Evolutionary conservation across 2,888 invertebrate genomes (phyloP).

Genomic region (Spialia ferax): DNA sequence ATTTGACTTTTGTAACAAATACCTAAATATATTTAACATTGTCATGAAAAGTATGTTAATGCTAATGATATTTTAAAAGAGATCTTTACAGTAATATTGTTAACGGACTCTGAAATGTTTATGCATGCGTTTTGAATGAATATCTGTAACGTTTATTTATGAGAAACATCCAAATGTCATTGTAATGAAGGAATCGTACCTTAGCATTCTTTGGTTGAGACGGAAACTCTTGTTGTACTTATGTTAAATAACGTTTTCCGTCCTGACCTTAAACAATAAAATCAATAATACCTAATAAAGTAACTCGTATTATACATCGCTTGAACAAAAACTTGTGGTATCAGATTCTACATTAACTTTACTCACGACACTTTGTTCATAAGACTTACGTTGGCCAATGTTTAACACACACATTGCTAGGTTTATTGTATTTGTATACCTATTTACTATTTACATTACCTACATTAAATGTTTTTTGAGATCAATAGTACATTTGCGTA

Average conservation of each 20-base stretch:
- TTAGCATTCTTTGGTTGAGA: conserved; percentile 6
- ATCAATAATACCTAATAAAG: neutral
- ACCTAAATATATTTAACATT: neutral
- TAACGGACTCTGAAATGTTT: conserved; percentile 19
- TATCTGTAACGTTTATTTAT: conserved; percentile 2
- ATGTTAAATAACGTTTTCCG: conserved; percentile 13
- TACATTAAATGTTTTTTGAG: conserved; percentile 16
- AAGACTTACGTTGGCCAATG: neutral
- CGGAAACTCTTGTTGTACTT: conserved; percentile 25
- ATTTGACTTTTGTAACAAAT: neutral
- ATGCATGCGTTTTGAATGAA: conserved; percentile 10
- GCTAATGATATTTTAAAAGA: conserved; percentile 16
- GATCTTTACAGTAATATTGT: conserved; percentile 19
- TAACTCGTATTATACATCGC: neutral
- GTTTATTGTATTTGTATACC: conserved; percentile 5
- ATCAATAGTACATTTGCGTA: conserved; percentile 12
- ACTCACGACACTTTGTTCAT: neutral
- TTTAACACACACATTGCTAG: neutral
- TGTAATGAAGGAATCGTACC: conserved; percentile 10
- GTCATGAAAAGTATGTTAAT: conserved; percentile 9
- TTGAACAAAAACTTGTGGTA: neutral
- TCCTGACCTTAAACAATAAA: conserved; percentile 26
- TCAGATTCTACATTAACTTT: neutral
- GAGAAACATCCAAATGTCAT: neutral
- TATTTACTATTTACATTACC: neutral